These are phyloP conservation scores for Ceratoteleas bidentatus DNA, from an alignment of 1,140 invertebrate species.

Conservation along the genomic window DNA sequence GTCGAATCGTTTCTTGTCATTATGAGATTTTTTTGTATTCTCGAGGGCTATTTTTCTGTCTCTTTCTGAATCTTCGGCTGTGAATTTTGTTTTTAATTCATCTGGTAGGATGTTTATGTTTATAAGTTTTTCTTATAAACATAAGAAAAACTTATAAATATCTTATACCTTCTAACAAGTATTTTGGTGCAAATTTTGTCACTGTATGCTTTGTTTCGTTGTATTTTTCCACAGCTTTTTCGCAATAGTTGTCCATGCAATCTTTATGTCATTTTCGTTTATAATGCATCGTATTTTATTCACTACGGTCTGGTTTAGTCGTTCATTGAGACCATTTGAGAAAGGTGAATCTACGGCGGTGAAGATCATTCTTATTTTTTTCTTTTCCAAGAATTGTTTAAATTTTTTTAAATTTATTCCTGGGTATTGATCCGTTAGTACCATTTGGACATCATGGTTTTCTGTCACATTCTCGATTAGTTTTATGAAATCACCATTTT, in stretches of 20 bases:
- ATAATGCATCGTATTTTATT: slow-evolving; percentile 48
- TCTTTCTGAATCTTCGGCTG: slow-evolving; percentile 35
- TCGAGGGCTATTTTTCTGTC: slow-evolving; percentile 54
- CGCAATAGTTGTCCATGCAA: slow-evolving; percentile 54
- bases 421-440: slow-evolving; percentile 51
- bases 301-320: slow-evolving; percentile 46
- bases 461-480: slow-evolving; percentile 66
- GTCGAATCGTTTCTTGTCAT: slow-evolving; percentile 63
- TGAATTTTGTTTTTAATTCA: slow-evolving; percentile 26
- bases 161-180: slow-evolving; percentile 39
- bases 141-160: too few species aligned
- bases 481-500: slow-evolving; percentile 74
- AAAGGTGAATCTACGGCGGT: slow-evolving; percentile 38
- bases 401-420: slow-evolving; percentile 53
- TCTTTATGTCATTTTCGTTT: too few species aligned
- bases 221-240: slow-evolving; percentile 45
- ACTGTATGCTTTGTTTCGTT: slow-evolving; percentile 41
- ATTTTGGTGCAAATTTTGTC: slow-evolving; percentile 46
- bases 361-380: slow-evolving; percentile 41
- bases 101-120: slow-evolving; percentile 34
- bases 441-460: slow-evolving; percentile 61
- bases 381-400: slow-evolving; percentile 38
- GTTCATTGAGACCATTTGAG: slow-evolving; percentile 51
- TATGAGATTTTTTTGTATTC: slow-evolving; percentile 60
- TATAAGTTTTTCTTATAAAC: too few species aligned